Evolutionary conservation across 2,888 invertebrate species (phyloP).

Genomic region (Hypsopygia costalis): DNA sequence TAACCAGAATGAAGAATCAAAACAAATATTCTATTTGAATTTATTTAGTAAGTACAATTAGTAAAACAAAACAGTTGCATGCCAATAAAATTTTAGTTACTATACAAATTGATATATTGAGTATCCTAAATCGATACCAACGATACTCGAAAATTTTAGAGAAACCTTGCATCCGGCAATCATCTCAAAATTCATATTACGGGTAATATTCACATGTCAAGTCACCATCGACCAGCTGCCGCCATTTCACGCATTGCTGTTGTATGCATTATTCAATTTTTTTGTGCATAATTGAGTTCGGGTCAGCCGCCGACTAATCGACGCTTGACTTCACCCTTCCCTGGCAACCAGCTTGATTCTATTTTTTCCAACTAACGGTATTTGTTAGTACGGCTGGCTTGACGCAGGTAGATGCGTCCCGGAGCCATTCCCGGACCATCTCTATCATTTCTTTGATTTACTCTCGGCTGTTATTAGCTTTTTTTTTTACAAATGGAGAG

Average conservation of each 20-base stretch:
- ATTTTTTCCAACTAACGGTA: conserved; percentile 50
- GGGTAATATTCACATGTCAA: conserved; percentile 26
- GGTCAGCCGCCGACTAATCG: conserved; percentile 39
- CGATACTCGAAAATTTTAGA: too few species aligned
- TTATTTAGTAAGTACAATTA: too few species aligned
- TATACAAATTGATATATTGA: too few species aligned
- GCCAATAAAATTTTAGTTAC: too few species aligned
- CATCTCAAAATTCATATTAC: too few species aligned
- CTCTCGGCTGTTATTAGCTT: conserved; percentile 23
- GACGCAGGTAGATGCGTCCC: conserved; percentile 50
- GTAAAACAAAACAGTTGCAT: too few species aligned
- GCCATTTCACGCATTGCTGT: conserved; percentile 40
- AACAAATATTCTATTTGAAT: too few species aligned
- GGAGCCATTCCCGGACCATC: conserved; percentile 25
- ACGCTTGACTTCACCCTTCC: conserved; percentile 41
- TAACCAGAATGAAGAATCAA: too few species aligned
- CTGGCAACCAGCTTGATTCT: conserved; percentile 31
- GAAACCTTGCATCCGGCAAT: conserved; percentile 21
- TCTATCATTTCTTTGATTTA: conserved; percentile 36
- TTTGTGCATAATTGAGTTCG: conserved; percentile 6
- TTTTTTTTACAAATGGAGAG: background rate
- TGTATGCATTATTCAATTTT: background rate
- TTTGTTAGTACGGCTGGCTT: conserved; percentile 27
- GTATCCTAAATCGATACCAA: too few species aligned
- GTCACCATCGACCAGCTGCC: conserved; percentile 41